Evolutionary conservation across 2,113 vertebrate genomes (phyloP).

Genomic region (Neofelis nebulosa): DNA sequence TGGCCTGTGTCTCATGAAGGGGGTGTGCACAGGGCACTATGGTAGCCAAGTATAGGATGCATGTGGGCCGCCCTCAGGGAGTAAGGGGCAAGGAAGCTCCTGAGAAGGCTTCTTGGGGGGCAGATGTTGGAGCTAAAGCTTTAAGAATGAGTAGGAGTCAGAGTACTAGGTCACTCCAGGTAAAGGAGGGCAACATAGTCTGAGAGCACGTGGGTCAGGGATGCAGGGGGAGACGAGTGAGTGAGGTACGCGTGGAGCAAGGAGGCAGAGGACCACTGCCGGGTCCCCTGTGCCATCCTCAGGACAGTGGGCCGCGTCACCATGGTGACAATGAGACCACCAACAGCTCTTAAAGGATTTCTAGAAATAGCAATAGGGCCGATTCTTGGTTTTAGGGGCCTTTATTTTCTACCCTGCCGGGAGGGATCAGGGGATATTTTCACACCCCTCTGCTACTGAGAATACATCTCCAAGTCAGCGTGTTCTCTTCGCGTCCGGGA

Average conservation of each 20-base stretch:
- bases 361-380: neutral
- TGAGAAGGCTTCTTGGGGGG: neutral
- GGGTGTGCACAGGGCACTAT: neutral
- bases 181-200: no score
- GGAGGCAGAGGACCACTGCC: rapidly evolving
- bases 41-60: neutral
- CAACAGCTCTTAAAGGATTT: neutral
- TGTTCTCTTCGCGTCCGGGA: neutral
- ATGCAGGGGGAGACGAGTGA: rapidly evolving
- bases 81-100: neutral
- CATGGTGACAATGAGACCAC: neutral
- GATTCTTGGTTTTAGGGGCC: neutral
- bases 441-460: neutral
- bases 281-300: no score
- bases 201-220: neutral
- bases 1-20: neutral
- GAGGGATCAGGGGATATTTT: neutral
- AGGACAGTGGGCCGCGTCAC: neutral
- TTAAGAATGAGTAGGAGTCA: no score
- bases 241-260: rapidly evolving
- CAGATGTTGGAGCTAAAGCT: neutral
- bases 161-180: neutral
- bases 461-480: neutral
- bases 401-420: neutral
- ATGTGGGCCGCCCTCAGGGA: neutral